Percentiles rank a stretch among this genome's conserved stretches.
phyloP scores from a whole-genome alignment of 2,888 invertebrate species.

The Synanthedon tipuliformis region DNA sequence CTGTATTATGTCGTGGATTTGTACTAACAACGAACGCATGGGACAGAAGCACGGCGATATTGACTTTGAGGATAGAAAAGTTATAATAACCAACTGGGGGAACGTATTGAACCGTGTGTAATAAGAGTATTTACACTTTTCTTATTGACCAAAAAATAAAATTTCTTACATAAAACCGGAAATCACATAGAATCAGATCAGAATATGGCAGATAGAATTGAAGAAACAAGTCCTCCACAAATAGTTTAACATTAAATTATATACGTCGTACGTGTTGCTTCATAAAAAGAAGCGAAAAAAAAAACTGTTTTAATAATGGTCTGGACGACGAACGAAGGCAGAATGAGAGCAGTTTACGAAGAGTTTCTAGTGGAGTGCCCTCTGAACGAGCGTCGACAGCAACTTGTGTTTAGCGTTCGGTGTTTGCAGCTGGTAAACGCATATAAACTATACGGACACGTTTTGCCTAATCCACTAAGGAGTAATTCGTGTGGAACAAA shows the following conservation, averaged over 20 bases:
- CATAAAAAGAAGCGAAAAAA: too few relatives aligned
- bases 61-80: slow-evolving; percentile 48
- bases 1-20: slow-evolving; percentile 56
- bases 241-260: too few relatives aligned
- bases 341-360: slow-evolving; percentile 54
- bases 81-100: slow-evolving; percentile 23
- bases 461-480: background rate
- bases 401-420: slow-evolving; percentile 30
- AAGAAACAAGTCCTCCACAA: too few relatives aligned
- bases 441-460: slow-evolving; percentile 9
- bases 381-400: slow-evolving; percentile 35
- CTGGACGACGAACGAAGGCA: slow-evolving; percentile 34
- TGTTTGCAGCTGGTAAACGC: slow-evolving; percentile 47
- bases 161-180: too few relatives aligned
- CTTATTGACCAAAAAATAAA: too few relatives aligned
- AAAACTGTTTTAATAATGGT: slow-evolving; percentile 25
- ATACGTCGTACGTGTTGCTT: too few relatives aligned
- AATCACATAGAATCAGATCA: too few relatives aligned
- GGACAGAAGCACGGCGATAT: slow-evolving; percentile 47
- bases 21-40: slow-evolving; percentile 37
- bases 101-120: slow-evolving; percentile 21
- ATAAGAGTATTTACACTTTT: too few relatives aligned
- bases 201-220: too few relatives aligned
- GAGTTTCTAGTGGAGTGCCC: slow-evolving; percentile 40
- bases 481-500: slow-evolving; percentile 10